Percentiles rank a stretch among this genome's conserved stretches.
phyloP scores from a whole-genome alignment of 2,113 vertebrate species.

The Macrotus californicus region DNA sequence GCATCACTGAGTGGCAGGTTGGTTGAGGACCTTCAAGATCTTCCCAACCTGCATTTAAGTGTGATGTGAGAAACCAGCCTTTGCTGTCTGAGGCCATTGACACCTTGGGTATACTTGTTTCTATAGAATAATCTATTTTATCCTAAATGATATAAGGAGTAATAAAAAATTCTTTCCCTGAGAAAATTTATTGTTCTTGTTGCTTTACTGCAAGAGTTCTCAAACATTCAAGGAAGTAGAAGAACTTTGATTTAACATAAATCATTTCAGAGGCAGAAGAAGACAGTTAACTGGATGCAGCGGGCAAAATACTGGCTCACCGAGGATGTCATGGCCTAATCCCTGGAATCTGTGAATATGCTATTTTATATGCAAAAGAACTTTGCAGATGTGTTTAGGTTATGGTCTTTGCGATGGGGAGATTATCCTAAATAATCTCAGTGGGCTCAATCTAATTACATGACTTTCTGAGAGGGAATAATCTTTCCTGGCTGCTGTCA shows the following conservation, averaged over 20 bases:
- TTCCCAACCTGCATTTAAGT: background rate
- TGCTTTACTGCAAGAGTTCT: background rate
- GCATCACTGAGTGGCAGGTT: background rate
- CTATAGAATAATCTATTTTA: background rate
- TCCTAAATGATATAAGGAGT: background rate
- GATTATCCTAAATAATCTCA: background rate
- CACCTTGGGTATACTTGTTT: background rate
- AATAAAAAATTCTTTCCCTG: background rate
- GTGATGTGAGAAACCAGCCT: background rate
- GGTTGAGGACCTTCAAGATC: background rate
- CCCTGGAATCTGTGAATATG: background rate
- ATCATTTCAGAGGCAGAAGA: background rate
- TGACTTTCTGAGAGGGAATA: background rate
- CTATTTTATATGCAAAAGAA: background rate
- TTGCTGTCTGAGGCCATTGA: background rate
- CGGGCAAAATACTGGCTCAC: background rate
- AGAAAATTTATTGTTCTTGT: background rate
- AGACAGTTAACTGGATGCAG: background rate
- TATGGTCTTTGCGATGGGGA: background rate
- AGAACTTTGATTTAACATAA: background rate
- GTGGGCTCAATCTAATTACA: background rate
- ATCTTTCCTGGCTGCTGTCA: background rate
- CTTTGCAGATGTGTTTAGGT: background rate
- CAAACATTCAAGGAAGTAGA: background rate
- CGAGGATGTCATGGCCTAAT: background rate